Evolutionary conservation across 2,113 vertebrate species (phyloP), one percentile per base, ranked within the genome.

Genomic region (Neoarius graeffei): DNA sequence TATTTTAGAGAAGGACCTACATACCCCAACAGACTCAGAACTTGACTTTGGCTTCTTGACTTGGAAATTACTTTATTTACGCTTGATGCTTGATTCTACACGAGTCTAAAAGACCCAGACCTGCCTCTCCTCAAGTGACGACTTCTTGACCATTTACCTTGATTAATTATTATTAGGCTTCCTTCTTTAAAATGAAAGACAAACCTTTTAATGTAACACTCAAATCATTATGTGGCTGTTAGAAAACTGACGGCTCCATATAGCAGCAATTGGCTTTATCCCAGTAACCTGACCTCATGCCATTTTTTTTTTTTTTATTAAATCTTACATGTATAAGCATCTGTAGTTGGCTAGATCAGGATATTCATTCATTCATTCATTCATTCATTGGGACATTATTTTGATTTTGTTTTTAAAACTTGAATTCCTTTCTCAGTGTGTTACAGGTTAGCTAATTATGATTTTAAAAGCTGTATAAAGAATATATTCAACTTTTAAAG

Each of bases 101-200:
- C 23, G 35, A 74, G 42, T 74, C 35, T 74, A 74, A 48, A 10
- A 74, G 17, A 48, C 71, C 73, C 5, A 50, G 48, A 52, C 48
- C 20, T 76, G 20, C 73, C 20, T 25, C 1, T 25, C 23, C 15
- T 13, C 10, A 52, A 50, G 3, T 25, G 20, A 52, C 14, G 20
- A 52, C 42, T 74, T 74, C 50, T 80, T 30, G 14, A 30, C 77
- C 2, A 9, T 57, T 27, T 80, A 30, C 14, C 52, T 57, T 79
- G 76, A 56, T 56, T 80, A 80, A 80, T 52, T 80, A 80, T 79
- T n/a, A 54, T 77, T n/a, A 77, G 10, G 76, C 52, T 1, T 80
- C 52, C 52, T 79, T 54, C 48, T 79, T 50, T 76, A 23, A 23
- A 52, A 76, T n/a, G 23, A 54, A 79, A 56, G 50, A 79, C 50